Evolutionary conservation across 2,113 vertebrate genomes (phyloP).

Genomic region (Agelaius tricolor): DNA sequence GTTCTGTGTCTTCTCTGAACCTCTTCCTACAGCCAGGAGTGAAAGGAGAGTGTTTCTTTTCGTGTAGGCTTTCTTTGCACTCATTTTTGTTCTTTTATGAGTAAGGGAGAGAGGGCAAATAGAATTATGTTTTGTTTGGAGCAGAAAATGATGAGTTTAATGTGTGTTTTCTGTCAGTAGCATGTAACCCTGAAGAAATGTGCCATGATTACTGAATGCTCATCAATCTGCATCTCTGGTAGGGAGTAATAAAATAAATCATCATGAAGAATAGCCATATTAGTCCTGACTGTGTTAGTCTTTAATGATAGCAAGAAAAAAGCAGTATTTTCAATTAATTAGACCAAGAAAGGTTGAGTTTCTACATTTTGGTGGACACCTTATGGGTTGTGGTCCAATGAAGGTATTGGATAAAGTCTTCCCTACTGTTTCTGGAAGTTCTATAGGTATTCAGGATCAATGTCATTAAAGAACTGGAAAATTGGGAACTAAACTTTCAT

Average conservation of each 20-base stretch:
- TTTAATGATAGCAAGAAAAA: neutral
- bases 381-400: neutral
- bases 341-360: neutral
- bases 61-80: neutral
- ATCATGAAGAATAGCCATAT: neutral
- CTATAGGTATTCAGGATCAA: neutral
- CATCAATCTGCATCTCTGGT: neutral
- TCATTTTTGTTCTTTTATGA: neutral
- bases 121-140: neutral
- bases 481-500: neutral
- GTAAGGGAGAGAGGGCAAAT: neutral
- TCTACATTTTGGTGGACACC: neutral
- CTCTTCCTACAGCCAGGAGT: neutral
- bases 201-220: neutral
- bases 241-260: neutral
- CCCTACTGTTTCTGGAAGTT: neutral
- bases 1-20: neutral
- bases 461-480: neutral
- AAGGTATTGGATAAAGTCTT: neutral
- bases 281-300: rapidly evolving
- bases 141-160: rapidly evolving
- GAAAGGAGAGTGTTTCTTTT: neutral
- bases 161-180: neutral
- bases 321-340: neutral
- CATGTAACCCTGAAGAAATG: neutral